phyloP scores from a whole-genome alignment of 2,888 invertebrate genomes.

The Amblyteles armatorius region DNA sequence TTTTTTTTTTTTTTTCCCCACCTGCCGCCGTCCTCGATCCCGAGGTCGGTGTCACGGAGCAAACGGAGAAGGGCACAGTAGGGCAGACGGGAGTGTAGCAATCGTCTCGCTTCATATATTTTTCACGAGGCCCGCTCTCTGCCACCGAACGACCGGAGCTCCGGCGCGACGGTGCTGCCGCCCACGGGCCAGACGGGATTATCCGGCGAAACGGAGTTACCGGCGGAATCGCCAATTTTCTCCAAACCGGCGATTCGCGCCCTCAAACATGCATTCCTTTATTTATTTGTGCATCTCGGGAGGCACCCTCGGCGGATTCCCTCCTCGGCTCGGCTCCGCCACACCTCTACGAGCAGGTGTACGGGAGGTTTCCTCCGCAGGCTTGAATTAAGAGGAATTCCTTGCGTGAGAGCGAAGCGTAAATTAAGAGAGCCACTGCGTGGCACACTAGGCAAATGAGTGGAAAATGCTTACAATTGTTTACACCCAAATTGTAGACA shows the following conservation, averaged over 20 bases:
- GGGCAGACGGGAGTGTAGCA: conserved; percentile 50
- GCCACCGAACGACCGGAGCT: not conserved
- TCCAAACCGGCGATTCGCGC: not conserved
- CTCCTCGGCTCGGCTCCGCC: not conserved
- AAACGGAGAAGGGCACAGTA: not conserved
- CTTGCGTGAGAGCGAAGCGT: no score
- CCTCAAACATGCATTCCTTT: not conserved
- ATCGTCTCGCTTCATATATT: conserved; percentile 62
- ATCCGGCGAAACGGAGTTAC: not conserved
- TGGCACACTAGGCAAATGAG: no score
- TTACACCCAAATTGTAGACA: no score
- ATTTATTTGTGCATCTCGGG: not conserved
- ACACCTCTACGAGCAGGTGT: no score
- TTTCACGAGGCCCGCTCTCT: conserved; percentile 45
- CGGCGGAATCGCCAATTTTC: conserved; percentile 34
- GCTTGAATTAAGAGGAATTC: no score
- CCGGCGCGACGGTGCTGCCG: no score
- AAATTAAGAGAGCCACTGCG: no score
- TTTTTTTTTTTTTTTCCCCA: conserved; percentile 59
- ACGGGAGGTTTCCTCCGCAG: no score
- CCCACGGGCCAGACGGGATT: conserved; percentile 12
- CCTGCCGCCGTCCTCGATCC: conserved; percentile 24
- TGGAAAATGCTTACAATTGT: no score
- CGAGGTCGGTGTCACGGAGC: conserved; percentile 1
- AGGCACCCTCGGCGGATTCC: not conserved